phyloP scores from a whole-genome alignment of 2,797 vertebrate species.

The Tolypeutes matacus region DNA sequence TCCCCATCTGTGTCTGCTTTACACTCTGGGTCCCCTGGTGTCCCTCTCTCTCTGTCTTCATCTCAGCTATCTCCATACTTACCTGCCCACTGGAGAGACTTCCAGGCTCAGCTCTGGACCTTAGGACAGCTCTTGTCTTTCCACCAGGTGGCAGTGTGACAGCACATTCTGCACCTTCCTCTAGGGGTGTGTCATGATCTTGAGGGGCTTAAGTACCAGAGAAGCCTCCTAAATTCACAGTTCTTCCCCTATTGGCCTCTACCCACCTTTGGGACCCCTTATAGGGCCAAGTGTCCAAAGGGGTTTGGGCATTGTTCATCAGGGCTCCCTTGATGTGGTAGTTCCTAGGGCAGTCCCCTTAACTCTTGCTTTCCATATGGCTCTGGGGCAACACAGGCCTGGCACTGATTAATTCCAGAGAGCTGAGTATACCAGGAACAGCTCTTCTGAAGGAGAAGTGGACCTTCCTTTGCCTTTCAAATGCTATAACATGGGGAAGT shows the following conservation, averaged over 20 bases:
- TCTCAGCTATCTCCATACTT: background rate
- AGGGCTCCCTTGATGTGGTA: background rate
- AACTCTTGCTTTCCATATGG: background rate
- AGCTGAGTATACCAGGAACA: slow-evolving; percentile 8
- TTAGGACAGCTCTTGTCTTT: slow-evolving; percentile 65
- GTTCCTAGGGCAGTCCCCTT: background rate
- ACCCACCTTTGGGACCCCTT: background rate
- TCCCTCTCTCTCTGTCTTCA: background rate
- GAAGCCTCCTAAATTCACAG: background rate
- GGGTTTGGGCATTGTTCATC: background rate
- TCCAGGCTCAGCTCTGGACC: background rate
- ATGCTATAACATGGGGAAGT: background rate
- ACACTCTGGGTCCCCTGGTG: background rate
- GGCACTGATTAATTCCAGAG: background rate
- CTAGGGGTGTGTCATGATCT: background rate
- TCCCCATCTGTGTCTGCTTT: background rate
- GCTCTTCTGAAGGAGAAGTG: background rate
- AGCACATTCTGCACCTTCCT: background rate
- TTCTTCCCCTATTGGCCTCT: background rate
- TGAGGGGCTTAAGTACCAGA: background rate
- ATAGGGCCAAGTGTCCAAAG: background rate
- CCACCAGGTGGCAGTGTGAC: slow-evolving; percentile 81
- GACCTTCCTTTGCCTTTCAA: background rate
- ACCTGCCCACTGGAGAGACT: background rate
- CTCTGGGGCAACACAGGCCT: background rate